Evolutionary conservation across 2,888 invertebrate species (phyloP), one percentile per base, ranked within the genome.

Genomic region (Lumbricus terrestris): DNA sequence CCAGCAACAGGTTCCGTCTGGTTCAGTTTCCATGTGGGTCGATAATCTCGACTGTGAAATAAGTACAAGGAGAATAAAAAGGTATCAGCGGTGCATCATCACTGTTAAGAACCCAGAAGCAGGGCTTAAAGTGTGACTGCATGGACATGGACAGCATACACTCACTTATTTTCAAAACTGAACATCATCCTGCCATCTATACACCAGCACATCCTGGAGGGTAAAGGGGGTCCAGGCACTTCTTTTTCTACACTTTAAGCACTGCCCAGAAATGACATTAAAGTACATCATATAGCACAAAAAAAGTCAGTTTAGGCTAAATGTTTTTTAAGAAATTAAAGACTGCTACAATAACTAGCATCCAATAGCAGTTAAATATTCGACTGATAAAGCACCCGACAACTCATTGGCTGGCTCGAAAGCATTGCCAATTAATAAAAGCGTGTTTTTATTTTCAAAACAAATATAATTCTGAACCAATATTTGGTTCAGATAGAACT

Each of bases 11-110:
- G 93, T 90, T 94, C 94, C 33, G 95, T 95, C 20, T 97, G 93
- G 0, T 96, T 95, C 0, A 96, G 95, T 92, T 95, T 94, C 96
- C 97, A 99, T 0, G 97, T 97, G 0, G 97, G 97, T 29, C 98
- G 95, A 91, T 93, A 93, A 90, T 94, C 92, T 34, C 93, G 92
- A 89, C 94, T 94, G 69, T 69, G 29, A 69, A 29, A 4, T 11
- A n/a, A 69, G n/a, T 4, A 69, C 13, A 69, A n/a, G n/a, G 40
- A 40, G 16, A 40, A 40, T 40, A 40, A 4, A 23, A 47, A 47
- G 47, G 23, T 47, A 47, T 23, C 4, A 69, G 5, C 6, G 8
- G 6, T n/a, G 69, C 69, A n/a, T n/a, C 1, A 29, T 69, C n/a
- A 69, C 69, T 69, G 29, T 69, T n/a, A 69, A 69, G 69, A 69